phyloP scores from a whole-genome alignment of 2,113 vertebrate genomes.

The Galbula dea region DNA sequence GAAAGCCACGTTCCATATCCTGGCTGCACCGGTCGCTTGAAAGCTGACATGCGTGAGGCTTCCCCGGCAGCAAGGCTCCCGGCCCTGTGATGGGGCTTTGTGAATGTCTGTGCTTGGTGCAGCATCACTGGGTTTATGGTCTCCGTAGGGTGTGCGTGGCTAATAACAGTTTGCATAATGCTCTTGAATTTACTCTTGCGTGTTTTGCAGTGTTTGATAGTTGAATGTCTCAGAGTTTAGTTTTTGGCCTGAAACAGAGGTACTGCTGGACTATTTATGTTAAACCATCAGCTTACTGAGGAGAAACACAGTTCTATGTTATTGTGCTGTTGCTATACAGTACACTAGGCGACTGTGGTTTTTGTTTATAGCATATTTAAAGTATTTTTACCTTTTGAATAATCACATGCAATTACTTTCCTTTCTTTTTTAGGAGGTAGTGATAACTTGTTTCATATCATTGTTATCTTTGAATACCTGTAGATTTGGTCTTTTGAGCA shows the following conservation, averaged over 20 bases:
- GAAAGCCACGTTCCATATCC: accelerated
- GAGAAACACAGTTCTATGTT: accelerated
- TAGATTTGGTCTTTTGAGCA: background rate
- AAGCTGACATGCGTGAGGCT: accelerated
- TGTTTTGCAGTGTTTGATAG: background rate
- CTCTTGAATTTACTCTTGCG: accelerated
- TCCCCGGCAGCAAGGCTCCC: background rate
- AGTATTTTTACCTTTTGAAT: background rate
- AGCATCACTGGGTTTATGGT: accelerated
- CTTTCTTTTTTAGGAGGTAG: accelerated
- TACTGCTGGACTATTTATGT: accelerated
- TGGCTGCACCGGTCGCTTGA: too few species aligned
- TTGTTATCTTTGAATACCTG: accelerated
- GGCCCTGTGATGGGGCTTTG: accelerated
- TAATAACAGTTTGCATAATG: accelerated
- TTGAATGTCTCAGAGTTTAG: background rate
- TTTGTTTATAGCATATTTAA: accelerated
- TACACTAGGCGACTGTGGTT: accelerated
- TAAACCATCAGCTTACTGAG: background rate
- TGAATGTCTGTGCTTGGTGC: too few species aligned
- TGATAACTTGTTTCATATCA: accelerated
- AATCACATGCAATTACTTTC: accelerated
- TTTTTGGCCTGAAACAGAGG: background rate
- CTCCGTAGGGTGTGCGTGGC: too few species aligned
- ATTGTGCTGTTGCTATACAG: accelerated